phyloP scores from a whole-genome alignment of 2,888 invertebrate species.

The Aphidius colemani region DNA sequence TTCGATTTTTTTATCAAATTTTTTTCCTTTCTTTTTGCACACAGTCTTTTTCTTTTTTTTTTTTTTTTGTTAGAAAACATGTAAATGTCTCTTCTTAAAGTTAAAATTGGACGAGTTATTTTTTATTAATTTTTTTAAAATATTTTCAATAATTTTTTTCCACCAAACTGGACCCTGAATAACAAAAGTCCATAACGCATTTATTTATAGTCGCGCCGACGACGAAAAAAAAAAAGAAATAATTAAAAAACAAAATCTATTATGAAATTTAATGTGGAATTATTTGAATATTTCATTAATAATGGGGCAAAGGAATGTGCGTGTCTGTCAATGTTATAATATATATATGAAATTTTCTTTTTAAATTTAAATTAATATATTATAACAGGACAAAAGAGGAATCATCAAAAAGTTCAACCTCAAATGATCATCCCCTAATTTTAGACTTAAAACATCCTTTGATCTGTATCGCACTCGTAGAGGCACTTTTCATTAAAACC shows the following conservation, averaged over 20 bases:
- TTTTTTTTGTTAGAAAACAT: conserved; percentile 40
- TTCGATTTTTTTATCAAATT: conserved; percentile 51
- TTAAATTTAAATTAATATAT: no score
- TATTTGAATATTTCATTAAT: neutral
- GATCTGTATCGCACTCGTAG: conserved; percentile 11
- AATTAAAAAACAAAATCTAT: conserved; percentile 2
- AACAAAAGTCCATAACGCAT: conserved; percentile 43
- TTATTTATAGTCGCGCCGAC: no score
- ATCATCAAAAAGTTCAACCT: no score
- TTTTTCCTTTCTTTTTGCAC: conserved; percentile 41
- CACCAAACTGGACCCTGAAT: conserved; percentile 43
- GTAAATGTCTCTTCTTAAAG: conserved; percentile 53
- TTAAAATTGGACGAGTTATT: conserved; percentile 56
- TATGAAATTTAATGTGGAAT: neutral
- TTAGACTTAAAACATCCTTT: neutral
- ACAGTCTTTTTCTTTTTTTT: conserved; percentile 51
- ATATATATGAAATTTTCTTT: no score
- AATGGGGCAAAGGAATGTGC: conserved; percentile 18
- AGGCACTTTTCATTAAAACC: conserved; percentile 18
- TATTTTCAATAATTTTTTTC: conserved; percentile 31
- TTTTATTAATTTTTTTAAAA: conserved; percentile 28
- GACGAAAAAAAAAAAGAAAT: conserved; percentile 3
- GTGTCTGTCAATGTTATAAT: conserved; percentile 12
- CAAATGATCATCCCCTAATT: neutral
- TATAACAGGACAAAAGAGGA: no score